These are phyloP conservation scores for Holotrichia oblita DNA, from an alignment of 1,140 invertebrate genomes.

Conservation along the genomic window DNA sequence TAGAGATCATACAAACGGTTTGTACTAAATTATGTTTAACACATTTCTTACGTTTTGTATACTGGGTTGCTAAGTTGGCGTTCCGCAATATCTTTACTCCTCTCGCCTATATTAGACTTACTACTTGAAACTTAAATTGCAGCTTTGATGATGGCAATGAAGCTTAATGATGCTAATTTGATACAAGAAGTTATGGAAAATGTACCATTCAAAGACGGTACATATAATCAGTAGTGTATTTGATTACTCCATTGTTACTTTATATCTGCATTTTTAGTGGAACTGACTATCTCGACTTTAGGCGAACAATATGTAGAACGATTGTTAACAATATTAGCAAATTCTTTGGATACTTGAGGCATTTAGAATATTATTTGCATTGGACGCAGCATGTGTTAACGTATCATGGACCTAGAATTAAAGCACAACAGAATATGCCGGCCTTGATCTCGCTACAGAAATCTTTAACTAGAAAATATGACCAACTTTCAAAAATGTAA, in stretches of 20 bases:
- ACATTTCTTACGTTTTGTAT: background rate
- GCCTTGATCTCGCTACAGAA: conserved; percentile 81
- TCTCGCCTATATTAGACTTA: conserved; percentile 43
- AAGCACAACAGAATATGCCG: conserved; percentile 66
- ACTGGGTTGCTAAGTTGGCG: no score
- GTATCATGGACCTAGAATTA: conserved; percentile 63
- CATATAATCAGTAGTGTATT: conserved; percentile 58
- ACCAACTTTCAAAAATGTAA: conserved; percentile 88
- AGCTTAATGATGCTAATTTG: conserved; percentile 83
- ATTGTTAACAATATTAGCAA: conserved; percentile 74
- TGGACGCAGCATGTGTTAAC: conserved; percentile 72
- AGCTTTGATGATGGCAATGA: conserved; percentile 86
- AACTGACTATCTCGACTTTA: conserved; percentile 75
- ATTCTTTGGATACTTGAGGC: conserved; percentile 78
- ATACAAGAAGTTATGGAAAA: conserved; percentile 87
- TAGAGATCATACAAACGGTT: conserved; percentile 72
- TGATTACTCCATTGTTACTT: conserved; percentile 39
- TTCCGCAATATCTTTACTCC: no score
- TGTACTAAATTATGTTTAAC: background rate
- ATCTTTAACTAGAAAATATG: conserved; percentile 79
- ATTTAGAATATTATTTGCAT: conserved; percentile 88
- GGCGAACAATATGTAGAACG: conserved; percentile 80
- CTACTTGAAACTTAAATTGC: conserved; percentile 51
- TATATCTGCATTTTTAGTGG: conserved; percentile 70
- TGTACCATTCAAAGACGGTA: conserved; percentile 79